Evolutionary conservation across 2,888 invertebrate species (phyloP), one percentile per base, ranked within the genome.

Genomic region (Ypsolopha sequella): DNA sequence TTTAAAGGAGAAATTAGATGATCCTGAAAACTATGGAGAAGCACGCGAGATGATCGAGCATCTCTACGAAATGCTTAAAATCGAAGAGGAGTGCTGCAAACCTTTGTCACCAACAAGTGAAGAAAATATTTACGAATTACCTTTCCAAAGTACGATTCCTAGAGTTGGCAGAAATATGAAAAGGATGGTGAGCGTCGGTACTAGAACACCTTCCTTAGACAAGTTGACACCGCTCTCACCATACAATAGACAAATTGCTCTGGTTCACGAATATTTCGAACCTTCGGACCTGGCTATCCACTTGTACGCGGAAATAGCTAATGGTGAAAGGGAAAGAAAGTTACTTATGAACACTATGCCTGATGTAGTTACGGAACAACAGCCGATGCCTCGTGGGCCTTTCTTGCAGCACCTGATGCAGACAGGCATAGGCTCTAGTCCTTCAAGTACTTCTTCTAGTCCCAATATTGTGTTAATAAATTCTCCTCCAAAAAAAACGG

Each of bases 1-100:
- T 56, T 76, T 94, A 11, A 87, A 91, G 52, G 90, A 91, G 58
- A 90, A 91, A 62, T 70, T 94, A 7, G 91, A 92, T 60, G 91
- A 91, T 65, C 93, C 93, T 0, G 89, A 91, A 51, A 91, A 92
- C 53, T 92, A 92, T 60, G 89, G 90, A 51, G 91, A 93, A 65
- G 93, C 93, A 2, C 85, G 92, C 41, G 92, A 93, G 71, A 91
- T 92, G 85, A 93, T 94, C 54, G 93, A 93, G 65, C 91, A 92
- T 61, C 77, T 93, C 6, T 93, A 93, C 63, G 93, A 92, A 69
- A 86, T 92, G 50, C 91, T 93, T 48, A 92, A 92, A 66, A 89
- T 92, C 3, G 91, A 92, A 63, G 91, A 92, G 60, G 90, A 87
- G 56, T 90, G 89, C 59, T 89, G 85, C 53, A 89, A 89, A 58